Percentiles rank a stretch among this genome's conserved stretches.
phyloP scores from a whole-genome alignment of 1,140 invertebrate genomes.

The Patella vulgata region DNA sequence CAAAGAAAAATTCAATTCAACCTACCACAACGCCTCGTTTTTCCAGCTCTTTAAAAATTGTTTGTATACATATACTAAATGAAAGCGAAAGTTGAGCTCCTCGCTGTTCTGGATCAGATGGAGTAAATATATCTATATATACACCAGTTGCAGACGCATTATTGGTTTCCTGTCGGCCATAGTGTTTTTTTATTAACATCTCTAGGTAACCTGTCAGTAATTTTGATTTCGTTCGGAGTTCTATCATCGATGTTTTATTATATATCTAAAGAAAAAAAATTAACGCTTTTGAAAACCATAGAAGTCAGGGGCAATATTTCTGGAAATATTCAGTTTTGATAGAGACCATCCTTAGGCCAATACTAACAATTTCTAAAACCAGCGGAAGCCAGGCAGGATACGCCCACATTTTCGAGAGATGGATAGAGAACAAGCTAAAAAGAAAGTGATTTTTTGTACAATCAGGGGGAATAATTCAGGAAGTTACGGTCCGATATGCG shows the following conservation, averaged over 20 bases:
- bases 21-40: slow-evolving; percentile 71
- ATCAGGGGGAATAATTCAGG: too few relatives aligned
- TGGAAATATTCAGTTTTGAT: too few relatives aligned
- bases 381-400: too few relatives aligned
- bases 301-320: background rate
- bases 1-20: slow-evolving; percentile 13
- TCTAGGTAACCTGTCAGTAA: slow-evolving; percentile 73
- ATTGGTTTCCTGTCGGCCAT: slow-evolving; percentile 19
- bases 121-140: slow-evolving; percentile 70
- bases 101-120: slow-evolving; percentile 68
- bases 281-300: too few relatives aligned
- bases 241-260: slow-evolving; percentile 68
- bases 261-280: slow-evolving; percentile 66
- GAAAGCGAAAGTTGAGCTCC: slow-evolving; percentile 71
- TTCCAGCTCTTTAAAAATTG: slow-evolving; percentile 68
- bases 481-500: too few relatives aligned
- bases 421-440: too few relatives aligned
- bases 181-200: slow-evolving; percentile 58
- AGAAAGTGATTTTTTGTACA: too few relatives aligned
- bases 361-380: too few relatives aligned
- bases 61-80: slow-evolving; percentile 61
- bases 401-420: too few relatives aligned
- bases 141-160: slow-evolving; percentile 15
- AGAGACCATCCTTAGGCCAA: too few relatives aligned
- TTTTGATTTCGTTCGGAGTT: slow-evolving; percentile 68